phyloP scores from a whole-genome alignment of 2,888 invertebrate genomes.

The Archaeoteleia sp. region DNA sequence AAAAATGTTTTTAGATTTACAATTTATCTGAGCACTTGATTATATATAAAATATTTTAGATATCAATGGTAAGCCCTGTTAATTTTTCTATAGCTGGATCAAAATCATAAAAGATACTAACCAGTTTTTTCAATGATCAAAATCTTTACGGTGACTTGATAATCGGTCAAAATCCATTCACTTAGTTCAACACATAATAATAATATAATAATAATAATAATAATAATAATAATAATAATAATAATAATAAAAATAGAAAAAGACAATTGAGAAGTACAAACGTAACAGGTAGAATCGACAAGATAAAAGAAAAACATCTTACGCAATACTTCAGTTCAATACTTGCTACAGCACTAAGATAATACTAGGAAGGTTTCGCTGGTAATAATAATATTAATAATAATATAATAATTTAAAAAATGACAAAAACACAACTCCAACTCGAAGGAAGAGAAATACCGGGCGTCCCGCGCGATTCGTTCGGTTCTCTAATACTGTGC shows the following conservation, averaged over 20 bases:
- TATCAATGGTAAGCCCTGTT: too few species aligned
- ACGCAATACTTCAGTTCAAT: conserved; percentile 57
- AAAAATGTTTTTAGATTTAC: too few species aligned
- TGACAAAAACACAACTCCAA: conserved; percentile 46
- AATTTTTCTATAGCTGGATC: too few species aligned
- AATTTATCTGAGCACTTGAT: too few species aligned
- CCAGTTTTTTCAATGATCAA: too few species aligned
- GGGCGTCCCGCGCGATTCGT: conserved; percentile 46
- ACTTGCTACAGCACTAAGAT: conserved; percentile 55
- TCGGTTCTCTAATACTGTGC: conserved; percentile 52
- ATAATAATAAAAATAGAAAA: conserved; percentile 50
- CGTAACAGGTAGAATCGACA: conserved; percentile 55
- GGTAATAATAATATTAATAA: too few species aligned
- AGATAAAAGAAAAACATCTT: conserved; percentile 58
- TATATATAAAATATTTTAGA: too few species aligned
- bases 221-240: conserved; percentile 48
- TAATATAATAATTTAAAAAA: too few species aligned
- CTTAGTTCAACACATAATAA: conserved; percentile 53
- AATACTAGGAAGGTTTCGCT: conserved; percentile 54
- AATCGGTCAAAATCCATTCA: too few species aligned
- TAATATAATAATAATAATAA: conserved; percentile 54
- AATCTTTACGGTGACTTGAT: too few species aligned
- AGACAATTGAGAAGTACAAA: conserved; percentile 56
- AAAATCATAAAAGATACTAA: too few species aligned
- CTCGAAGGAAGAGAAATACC: conserved; percentile 44